phyloP scores from a whole-genome alignment of 64 coral and sea anemone genomes.

The Hydrozoanthus tunicans region DNA sequence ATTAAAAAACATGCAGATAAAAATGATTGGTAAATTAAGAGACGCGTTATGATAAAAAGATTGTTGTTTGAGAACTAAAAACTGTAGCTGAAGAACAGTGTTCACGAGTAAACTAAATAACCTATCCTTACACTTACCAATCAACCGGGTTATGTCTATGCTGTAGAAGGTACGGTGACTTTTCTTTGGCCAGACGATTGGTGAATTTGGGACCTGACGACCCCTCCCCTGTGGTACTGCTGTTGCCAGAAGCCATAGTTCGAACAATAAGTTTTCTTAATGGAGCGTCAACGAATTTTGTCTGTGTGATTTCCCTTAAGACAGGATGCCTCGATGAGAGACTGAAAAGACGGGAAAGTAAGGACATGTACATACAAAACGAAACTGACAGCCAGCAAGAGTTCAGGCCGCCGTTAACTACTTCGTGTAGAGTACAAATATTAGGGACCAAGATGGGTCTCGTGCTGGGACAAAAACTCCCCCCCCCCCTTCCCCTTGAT shows the following conservation, averaged over 20 bases:
- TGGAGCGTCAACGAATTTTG: not conserved
- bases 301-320: not conserved
- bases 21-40: too few species aligned
- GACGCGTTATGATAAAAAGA: too few species aligned
- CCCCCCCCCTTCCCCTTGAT: too few species aligned
- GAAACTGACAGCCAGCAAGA: not conserved
- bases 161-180: conserved; percentile 94
- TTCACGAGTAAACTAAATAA: not conserved
- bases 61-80: not conserved
- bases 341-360: not conserved
- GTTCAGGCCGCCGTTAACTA: too few species aligned
- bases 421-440: too few species aligned
- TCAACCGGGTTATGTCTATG: conserved; percentile 97
- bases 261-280: not conserved
- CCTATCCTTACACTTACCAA: conserved; percentile 64
- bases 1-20: too few species aligned
- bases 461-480: too few species aligned
- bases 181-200: conserved; percentile 88
- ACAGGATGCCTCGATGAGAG: not conserved
- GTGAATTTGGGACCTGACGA: conserved; percentile 60
- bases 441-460: too few species aligned
- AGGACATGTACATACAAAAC: not conserved
- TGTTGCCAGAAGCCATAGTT: conserved; percentile 58
- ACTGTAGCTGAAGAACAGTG: not conserved
- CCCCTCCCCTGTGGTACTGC: conserved; percentile 28